Conservation (phyloP, 2,888 invertebrate genomes). For the Amiota mariae region DNA sequence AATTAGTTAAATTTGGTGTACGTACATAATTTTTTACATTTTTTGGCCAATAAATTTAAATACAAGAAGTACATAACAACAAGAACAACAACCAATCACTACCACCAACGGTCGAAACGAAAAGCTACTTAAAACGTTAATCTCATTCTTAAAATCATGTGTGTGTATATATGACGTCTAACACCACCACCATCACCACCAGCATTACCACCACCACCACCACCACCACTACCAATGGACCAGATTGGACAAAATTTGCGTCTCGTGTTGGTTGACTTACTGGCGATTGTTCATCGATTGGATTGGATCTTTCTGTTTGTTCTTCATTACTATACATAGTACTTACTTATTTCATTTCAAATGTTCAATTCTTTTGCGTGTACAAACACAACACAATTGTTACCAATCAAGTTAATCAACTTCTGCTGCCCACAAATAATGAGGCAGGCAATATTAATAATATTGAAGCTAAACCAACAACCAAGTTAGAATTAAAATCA, state of each 20-base stretch:
- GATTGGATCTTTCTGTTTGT: slow-evolving; percentile 41
- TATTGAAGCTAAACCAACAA: slow-evolving; percentile 4
- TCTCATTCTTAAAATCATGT: slow-evolving; percentile 39
- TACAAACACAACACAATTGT: slow-evolving; percentile 36
- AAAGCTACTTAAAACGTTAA: slow-evolving; percentile 59
- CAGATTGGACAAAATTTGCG: neutral
- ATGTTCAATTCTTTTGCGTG: neutral
- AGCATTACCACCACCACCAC: no score
- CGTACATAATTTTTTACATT: neutral
- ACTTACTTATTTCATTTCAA: neutral
- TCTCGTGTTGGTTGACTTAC: slow-evolving; percentile 45
- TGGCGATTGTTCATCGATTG: slow-evolving; percentile 53
- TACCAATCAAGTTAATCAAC: slow-evolving; percentile 68
- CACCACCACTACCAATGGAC: no score
- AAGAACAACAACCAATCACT: neutral
- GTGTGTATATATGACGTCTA: neutral
- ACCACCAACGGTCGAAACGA: slow-evolving; percentile 39
- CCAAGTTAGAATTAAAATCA: slow-evolving; percentile 7
- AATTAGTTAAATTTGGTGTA: slow-evolving; percentile 39
- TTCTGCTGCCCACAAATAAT: slow-evolving; percentile 56
- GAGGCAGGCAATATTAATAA: neutral
- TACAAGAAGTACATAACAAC: slow-evolving; percentile 19
- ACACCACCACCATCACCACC: no score
- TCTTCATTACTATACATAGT: neutral
- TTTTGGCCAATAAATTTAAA: slow-evolving; percentile 20